These are phyloP conservation scores for Rhegmatorhina hoffmannsi DNA, from an alignment of 2,113 vertebrate genomes.

Conservation along the genomic window DNA sequence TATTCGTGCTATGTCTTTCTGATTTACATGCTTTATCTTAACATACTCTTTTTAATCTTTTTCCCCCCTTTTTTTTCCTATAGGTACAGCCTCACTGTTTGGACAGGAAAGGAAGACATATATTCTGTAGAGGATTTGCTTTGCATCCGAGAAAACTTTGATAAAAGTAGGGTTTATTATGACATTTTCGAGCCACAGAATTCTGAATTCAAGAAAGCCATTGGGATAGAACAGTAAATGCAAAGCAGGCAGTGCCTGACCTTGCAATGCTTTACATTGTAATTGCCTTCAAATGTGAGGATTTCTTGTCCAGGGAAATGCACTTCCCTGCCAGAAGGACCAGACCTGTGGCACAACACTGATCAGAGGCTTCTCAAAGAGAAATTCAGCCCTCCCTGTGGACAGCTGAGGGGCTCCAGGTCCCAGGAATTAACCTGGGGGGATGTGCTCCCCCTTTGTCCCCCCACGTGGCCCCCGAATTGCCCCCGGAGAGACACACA, in stretches of 20 bases:
- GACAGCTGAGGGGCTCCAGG: too few relatives aligned
- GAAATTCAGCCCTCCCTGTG: too few relatives aligned
- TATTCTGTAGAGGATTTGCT: conserved; percentile 83
- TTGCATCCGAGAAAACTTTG: conserved; percentile 78
- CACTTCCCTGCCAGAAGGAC: background rate
- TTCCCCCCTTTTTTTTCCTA: background rate
- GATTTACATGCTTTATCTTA: background rate
- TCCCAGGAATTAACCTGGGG: too few relatives aligned
- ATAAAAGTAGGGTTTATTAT: conserved; percentile 85
- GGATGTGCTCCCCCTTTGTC: too few relatives aligned
- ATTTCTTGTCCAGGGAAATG: background rate
- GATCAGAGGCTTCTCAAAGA: background rate
- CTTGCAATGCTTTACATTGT: background rate
- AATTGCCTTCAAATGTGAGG: background rate
- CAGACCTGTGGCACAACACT: accelerated
- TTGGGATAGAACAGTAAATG: conserved; percentile 51
- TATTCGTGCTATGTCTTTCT: background rate
- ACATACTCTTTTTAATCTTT: background rate
- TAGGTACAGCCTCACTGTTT: conserved; percentile 91
- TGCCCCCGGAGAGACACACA: too few relatives aligned
- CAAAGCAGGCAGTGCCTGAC: background rate
- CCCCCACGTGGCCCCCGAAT: too few relatives aligned
- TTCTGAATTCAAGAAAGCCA: conserved; percentile 75
- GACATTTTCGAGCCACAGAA: conserved; percentile 86
- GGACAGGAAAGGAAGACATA: conserved; percentile 83